A percentile compares a stretch with the other conserved stretches of the same genome.
Conservation (phyloP, 2,797 vertebrate genomes). For the Triplophysa yarkandensis region DNA sequence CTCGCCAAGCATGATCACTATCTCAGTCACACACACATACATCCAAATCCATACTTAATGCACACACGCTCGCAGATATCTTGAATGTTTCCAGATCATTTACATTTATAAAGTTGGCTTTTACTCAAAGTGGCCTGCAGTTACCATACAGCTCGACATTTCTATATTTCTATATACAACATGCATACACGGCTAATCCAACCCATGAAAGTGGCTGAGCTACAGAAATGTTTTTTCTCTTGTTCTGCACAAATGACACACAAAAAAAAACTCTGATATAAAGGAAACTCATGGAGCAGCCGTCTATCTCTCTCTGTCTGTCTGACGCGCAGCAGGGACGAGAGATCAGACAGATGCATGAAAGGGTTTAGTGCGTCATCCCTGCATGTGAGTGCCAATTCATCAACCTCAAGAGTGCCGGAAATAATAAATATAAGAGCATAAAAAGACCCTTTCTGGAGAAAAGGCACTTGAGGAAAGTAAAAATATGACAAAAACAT, state of each 20-base stretch:
- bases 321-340: constrained; percentile 62
- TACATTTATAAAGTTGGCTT: neutral
- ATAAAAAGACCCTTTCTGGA: constrained; percentile 64
- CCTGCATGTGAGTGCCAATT: constrained; percentile 44
- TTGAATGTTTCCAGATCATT: neutral
- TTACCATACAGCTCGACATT: neutral
- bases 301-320: constrained; percentile 47
- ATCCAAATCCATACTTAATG: constrained; percentile 11
- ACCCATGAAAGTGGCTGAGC: neutral
- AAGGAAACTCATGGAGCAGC: constrained; percentile 73
- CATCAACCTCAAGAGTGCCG: constrained; percentile 65
- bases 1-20: constrained; percentile 44
- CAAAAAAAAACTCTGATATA: constrained; percentile 69
- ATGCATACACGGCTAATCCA: neutral
- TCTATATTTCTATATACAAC: neutral
- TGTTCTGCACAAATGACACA: constrained; percentile 52
- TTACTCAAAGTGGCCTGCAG: neutral
- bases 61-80: neutral
- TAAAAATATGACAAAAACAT: constrained; percentile 12
- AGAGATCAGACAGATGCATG: constrained; percentile 72
- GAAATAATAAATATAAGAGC: constrained; percentile 69
- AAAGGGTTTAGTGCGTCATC: constrained; percentile 57
- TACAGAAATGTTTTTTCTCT: neutral
- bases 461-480: constrained; percentile 45
- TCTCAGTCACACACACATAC: constrained; percentile 32